Conservation (phyloP, 2,888 invertebrate species). For the Nephrotoma guestfalica region DNA sequence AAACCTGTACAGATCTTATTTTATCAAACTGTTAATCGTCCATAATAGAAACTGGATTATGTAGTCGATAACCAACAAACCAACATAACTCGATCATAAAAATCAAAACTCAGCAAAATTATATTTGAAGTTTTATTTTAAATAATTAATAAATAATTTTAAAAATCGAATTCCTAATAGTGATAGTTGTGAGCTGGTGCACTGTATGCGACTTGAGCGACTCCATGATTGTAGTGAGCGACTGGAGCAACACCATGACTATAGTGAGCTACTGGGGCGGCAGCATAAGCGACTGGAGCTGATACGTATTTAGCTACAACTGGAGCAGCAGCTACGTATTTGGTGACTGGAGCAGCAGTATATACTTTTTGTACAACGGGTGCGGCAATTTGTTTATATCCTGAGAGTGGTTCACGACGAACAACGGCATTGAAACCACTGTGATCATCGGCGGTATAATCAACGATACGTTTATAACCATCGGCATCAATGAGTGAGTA, state of each 20-base stretch:
- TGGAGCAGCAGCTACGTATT: conserved; percentile 5
- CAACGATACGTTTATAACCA: conserved; percentile 36
- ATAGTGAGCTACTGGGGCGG: conserved; percentile 9
- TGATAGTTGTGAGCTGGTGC: neutral
- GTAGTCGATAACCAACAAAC: too few relatives aligned
- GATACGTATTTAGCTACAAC: conserved; percentile 8
- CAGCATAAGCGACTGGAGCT: conserved; percentile 11
- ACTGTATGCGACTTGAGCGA: neutral
- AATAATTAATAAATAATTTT: neutral
- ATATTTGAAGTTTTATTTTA: neutral
- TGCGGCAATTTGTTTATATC: conserved; percentile 18
- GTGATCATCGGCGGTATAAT: conserved; percentile 36
- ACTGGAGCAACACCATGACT: neutral
- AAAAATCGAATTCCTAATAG: neutral
- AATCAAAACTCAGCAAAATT: neutral
- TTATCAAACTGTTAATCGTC: too few relatives aligned
- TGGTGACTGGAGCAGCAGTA: neutral
- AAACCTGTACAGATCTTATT: too few relatives aligned
- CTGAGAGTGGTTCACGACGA: conserved; percentile 32
- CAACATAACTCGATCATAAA: neutral
- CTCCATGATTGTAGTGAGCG: neutral
- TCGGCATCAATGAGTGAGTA: conserved; percentile 38
- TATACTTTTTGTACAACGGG: conserved; percentile 6
- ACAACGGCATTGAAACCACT: conserved; percentile 40
- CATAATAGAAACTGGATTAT: too few relatives aligned